Conservation (phyloP, 2,113 vertebrate genomes). For the Myotis yumanensis region DNA sequence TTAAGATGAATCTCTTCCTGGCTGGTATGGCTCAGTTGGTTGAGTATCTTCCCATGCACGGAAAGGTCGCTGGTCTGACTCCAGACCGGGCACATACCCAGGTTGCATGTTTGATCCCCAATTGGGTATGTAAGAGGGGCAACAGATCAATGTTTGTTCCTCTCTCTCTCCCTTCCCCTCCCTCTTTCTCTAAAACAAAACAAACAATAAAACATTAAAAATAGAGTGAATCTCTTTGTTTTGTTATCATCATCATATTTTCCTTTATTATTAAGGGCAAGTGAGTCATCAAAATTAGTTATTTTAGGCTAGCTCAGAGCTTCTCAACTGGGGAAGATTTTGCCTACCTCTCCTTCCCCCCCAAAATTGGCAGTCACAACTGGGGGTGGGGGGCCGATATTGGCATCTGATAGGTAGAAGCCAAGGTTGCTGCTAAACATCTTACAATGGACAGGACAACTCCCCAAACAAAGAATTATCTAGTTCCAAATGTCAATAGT, state of each 20-base stretch:
- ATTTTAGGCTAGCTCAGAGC: neutral
- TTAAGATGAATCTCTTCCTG: neutral
- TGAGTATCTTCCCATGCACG: too few relatives aligned
- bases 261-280: constrained; percentile 19
- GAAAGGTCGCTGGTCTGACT: too few relatives aligned
- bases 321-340: neutral
- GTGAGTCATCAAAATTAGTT: neutral
- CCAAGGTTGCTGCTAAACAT: constrained; percentile 14
- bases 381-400: neutral
- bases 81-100: too few relatives aligned
- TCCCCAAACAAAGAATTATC: neutral
- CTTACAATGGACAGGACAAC: neutral
- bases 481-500: neutral
- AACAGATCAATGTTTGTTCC: too few relatives aligned
- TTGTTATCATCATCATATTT: constrained; percentile 22
- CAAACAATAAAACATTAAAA: too few relatives aligned
- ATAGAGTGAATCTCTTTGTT: neutral
- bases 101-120: too few relatives aligned
- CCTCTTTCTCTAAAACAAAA: too few relatives aligned
- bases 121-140: too few relatives aligned
- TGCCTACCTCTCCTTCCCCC: neutral
- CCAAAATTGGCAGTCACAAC: neutral
- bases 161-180: too few relatives aligned
- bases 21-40: too few relatives aligned
- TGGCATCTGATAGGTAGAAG: neutral